These are phyloP conservation scores for Micromussa lordhowensis DNA, from an alignment of 92 coral and sea anemone species.

Conservation along the genomic window DNA sequence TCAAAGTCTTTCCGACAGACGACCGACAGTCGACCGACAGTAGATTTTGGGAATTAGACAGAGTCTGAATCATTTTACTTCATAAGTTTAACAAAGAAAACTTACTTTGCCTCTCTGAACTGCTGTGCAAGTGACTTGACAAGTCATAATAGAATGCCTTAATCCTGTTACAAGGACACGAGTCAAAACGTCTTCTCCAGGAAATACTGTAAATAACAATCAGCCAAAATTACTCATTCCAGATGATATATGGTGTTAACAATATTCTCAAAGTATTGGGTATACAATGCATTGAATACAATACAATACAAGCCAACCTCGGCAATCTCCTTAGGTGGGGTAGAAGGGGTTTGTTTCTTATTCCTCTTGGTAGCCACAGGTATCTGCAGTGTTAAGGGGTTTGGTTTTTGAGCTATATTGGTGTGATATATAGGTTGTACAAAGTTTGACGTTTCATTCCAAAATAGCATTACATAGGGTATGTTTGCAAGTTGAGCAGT, in stretches of 20 bases:
- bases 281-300: not conserved
- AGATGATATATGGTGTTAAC: not conserved
- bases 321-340: not conserved
- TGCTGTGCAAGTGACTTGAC: slow-evolving; percentile 76
- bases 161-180: slow-evolving; percentile 61
- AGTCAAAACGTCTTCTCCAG: slow-evolving; percentile 74
- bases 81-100: not conserved
- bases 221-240: not conserved
- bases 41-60: too few species aligned
- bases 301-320: not conserved
- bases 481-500: too few species aligned
- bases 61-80: not conserved
- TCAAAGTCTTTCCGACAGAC: too few species aligned
- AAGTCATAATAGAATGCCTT: slow-evolving; percentile 79
- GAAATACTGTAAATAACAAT: slow-evolving; percentile 61
- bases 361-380: too few species aligned
- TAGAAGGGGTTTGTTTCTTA: too few species aligned
- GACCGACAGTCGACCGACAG: too few species aligned
- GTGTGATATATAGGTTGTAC: too few species aligned
- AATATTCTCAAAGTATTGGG: not conserved
- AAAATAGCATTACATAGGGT: too few species aligned
- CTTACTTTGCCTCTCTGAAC: slow-evolving; percentile 73
- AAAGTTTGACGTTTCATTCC: too few species aligned
- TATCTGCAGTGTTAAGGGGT: too few species aligned
- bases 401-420: too few species aligned